Evolutionary conservation across 2,888 invertebrate genomes (phyloP), one percentile per base, ranked within the genome.

Genomic region (Leptinotarsa tumamoca): DNA sequence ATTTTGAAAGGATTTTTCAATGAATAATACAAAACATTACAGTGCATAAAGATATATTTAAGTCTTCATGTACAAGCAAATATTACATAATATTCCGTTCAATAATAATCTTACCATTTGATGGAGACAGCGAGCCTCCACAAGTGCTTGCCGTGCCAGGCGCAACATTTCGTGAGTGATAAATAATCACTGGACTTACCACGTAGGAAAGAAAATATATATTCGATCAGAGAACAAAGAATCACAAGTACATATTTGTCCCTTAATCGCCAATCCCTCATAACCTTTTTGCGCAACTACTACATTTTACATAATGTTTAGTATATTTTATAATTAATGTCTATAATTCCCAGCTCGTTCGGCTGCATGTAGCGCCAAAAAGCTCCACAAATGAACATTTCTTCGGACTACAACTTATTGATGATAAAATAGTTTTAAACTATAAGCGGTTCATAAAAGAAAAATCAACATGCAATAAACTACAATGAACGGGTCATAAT

Each of bases 41-140:
- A 92, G 92, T 93, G 93, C 92, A 92, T 93, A 92, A 92, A 92
- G 92, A 92, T 92, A 92, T 92, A 92, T 92, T 92, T 91, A 92
- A 92, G 92, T 92, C 91, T 92, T 92, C 92, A 92, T 92, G 91
- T 93, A 92, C 92, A 93, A 93, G 93, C 92, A 92, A 79, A 92
- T 92, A 91, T 89, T 91, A 91, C 90, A 92, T 91, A 91, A 91
- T 91, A 85, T 84, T 85, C 91, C 90, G 90, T 89, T 88, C 88
- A 87, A 86, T 88, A 86, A 86, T 88, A 88, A 88, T 86, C 88
- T 88, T 89, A 89, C 87, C 86, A 83, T 86, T 86, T 85, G 56
- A 84, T 84, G 84, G 85, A 85, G 85, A 86, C 84, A 83, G 71
- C 54, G 66, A 61, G 72, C 71, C 67, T 86, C 86, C 87, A 86